phyloP scores from a whole-genome alignment of 2,797 vertebrate species.

The Hypotaenidia philippensis region DNA sequence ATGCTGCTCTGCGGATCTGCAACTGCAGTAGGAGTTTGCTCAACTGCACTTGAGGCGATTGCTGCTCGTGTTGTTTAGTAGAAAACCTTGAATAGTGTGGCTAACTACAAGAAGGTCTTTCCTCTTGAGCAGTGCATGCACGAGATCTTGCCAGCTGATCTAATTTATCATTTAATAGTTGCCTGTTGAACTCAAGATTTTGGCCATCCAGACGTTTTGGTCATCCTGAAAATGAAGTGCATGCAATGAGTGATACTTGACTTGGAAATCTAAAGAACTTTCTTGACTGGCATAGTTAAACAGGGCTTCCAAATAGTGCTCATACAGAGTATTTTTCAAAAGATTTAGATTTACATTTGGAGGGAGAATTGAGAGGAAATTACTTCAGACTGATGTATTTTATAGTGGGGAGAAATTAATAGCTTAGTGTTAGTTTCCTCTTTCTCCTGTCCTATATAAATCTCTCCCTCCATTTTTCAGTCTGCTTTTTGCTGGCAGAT shows the following conservation, averaged over 20 bases:
- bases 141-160: not conserved
- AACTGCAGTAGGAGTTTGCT: too few relatives aligned
- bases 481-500: not conserved
- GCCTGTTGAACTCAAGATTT: not conserved
- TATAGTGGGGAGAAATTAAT: not conserved
- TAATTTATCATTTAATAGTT: not conserved
- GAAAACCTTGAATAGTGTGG: not conserved
- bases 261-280: not conserved
- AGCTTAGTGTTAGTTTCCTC: not conserved
- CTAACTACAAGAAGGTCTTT: not conserved
- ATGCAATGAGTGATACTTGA: not conserved
- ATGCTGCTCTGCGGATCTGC: not conserved
- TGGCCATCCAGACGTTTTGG: not conserved
- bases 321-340: not conserved
- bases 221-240: not conserved
- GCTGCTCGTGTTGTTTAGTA: not conserved
- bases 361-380: conserved; percentile 5
- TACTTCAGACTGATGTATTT: not conserved
- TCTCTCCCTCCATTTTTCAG: not conserved
- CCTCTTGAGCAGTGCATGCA: not conserved
- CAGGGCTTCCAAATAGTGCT: not conserved
- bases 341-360: not conserved
- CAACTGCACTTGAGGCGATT: not conserved
- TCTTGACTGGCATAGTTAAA: not conserved
- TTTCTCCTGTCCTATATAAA: not conserved